Base-by-base conservation (phyloP, 1,140 invertebrate genomes). In the Physella acuta region DNA sequence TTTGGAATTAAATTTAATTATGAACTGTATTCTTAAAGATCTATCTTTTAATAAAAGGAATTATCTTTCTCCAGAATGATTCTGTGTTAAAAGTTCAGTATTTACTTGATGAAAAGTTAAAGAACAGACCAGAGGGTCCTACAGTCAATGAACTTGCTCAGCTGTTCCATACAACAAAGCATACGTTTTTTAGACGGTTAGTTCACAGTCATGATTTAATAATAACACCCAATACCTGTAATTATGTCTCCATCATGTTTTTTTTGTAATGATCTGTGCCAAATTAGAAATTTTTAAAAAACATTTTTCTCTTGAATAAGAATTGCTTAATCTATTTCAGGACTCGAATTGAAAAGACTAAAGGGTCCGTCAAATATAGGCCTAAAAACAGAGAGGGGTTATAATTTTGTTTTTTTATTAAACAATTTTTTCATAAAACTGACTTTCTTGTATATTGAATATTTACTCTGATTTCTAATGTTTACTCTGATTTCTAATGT, bases 131-230 rank as follows among this genome's bases (percentile, higher is more conserved):
- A 20, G 63, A 72, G 37, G 79, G 79, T 17, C 79, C 79, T 24
- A 79, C 70, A 59, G 71, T 72, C 49, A 39, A 69, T 5, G 79
- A 80, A 60, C 68, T 80, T 2, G 37, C 72, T 24, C 73, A 76
- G 36, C 73, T 80, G 51, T 78, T 78, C n/a, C 75, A 71, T 64
- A 77, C 75, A 44, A 75, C 77, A 14, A 79, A 78, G 72, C 75
- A 78, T 62, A 26, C 33, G 60, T 31, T 80, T 49, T 36, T 30
- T 17, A 68, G 34, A 44, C 1, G 37, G 66, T 60, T 39, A 28
- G 11, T 56, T 56, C 26, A 17, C 53, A 56, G 11, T 17, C 11
- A 11, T 14, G 26, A 11, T 56, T 26, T n/a, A n/a, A n/a, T n/a
- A n/a, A 17, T 8, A n/a, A n/a, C n/a, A n/a, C n/a, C n/a, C n/a